phyloP scores from a whole-genome alignment of 1,140 invertebrate species.

The Leptinotarsa texana region DNA sequence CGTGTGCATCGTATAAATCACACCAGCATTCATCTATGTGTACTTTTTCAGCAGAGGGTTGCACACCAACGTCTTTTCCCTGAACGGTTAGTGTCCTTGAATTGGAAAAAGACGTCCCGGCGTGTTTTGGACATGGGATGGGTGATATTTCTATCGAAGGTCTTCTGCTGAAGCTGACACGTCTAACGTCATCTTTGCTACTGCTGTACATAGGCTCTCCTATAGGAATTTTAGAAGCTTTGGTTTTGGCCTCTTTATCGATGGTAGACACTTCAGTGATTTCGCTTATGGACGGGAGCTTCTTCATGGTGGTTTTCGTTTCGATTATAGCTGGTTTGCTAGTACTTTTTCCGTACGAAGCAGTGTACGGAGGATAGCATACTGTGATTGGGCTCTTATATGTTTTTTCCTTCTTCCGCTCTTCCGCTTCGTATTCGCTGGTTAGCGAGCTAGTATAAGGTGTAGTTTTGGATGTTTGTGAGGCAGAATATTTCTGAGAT shows the following conservation, averaged over 20 bases:
- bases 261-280: constrained; percentile 37
- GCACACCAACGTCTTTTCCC: neutral
- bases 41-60: neutral
- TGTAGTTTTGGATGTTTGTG: constrained; percentile 25
- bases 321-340: constrained; percentile 33
- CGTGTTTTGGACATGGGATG: constrained; percentile 23
- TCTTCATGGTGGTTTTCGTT: constrained; percentile 33
- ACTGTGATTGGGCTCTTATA: neutral
- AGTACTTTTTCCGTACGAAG: neutral
- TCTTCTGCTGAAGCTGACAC: neutral
- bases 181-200: constrained; percentile 10
- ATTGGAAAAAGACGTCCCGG: constrained; percentile 23
- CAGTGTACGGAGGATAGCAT: neutral
- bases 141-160: constrained; percentile 23
- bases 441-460: constrained; percentile 23
- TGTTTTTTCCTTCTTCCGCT: constrained; percentile 23
- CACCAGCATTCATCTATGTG: constrained; percentile 19
- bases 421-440: constrained; percentile 37
- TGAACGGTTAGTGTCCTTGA: constrained; percentile 18
- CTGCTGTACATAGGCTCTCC: constrained; percentile 5
- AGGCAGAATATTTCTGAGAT: constrained; percentile 12
- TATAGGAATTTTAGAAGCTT: neutral
- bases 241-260: neutral
- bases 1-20: neutral
- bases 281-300: constrained; percentile 42